Conservation (phyloP, 1,140 invertebrate species). For the Cotesia glomerata region DNA sequence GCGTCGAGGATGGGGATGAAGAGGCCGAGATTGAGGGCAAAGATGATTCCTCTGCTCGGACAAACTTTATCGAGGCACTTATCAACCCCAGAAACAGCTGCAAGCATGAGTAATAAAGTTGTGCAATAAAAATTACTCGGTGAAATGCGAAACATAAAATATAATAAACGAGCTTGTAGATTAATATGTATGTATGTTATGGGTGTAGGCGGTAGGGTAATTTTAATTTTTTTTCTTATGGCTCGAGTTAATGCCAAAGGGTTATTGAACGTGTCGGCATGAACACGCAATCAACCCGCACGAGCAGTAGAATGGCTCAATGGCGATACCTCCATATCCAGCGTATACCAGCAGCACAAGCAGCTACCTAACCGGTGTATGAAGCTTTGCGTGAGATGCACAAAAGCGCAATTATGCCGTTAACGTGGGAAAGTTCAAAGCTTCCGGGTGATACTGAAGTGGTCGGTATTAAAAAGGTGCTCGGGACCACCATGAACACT, state of each 20-base stretch:
- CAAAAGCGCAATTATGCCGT: constrained; percentile 28
- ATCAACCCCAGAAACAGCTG: constrained; percentile 14
- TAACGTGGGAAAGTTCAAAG: constrained; percentile 29
- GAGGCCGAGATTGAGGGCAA: too few relatives aligned
- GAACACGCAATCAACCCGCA: constrained; percentile 2
- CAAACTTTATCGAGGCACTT: constrained; percentile 5
- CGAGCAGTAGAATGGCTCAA: constrained; percentile 16
- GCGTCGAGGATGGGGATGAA: background rate
- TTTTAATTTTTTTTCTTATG: background rate
- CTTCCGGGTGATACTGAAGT: constrained; percentile 11
- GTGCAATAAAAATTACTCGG: too few relatives aligned
- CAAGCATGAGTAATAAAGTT: constrained; percentile 12
- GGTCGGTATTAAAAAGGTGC: background rate
- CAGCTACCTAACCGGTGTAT: background rate
- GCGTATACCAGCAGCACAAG: too few relatives aligned
- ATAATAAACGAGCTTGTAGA: background rate
- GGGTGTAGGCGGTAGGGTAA: background rate
- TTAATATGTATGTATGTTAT: background rate
- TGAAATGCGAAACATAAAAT: too few relatives aligned
- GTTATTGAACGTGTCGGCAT: constrained; percentile 9
- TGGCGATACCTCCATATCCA: background rate
- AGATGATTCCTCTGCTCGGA: constrained; percentile 20
- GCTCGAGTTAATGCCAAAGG: background rate
- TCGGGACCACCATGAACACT: background rate
- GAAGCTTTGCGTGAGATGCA: constrained; percentile 5